These are phyloP conservation scores for Tragelaphus oryx DNA, from an alignment of 2,797 vertebrate species.

Conservation along the genomic window DNA sequence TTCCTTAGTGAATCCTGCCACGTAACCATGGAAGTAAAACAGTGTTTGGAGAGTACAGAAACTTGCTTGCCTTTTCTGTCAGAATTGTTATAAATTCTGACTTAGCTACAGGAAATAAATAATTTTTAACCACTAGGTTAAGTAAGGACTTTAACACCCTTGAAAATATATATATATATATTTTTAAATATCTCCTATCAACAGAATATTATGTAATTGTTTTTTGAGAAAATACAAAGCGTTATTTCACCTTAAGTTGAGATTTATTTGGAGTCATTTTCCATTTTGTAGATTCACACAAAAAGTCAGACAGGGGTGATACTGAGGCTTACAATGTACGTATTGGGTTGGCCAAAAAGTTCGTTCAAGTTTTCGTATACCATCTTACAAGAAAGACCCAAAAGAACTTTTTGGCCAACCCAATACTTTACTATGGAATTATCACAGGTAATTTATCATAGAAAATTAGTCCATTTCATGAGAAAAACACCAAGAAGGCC, in stretches of 20 bases:
- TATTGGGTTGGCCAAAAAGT: neutral
- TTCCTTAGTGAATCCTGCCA: slow-evolving; percentile 39
- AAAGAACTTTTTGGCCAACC: neutral
- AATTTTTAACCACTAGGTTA: slow-evolving; percentile 55
- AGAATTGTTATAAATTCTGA: slow-evolving; percentile 57
- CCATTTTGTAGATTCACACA: slow-evolving; percentile 1
- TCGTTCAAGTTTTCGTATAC: neutral
- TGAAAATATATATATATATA: neutral
- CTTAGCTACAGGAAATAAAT: slow-evolving; percentile 52
- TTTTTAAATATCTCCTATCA: slow-evolving; percentile 15
- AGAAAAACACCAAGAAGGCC: neutral
- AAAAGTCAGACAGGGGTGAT: neutral
- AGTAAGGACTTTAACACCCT: slow-evolving; percentile 44
- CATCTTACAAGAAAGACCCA: neutral
- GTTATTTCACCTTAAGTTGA: slow-evolving; percentile 36
- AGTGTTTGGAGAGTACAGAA: slow-evolving; percentile 55
- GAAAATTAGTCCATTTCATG: neutral
- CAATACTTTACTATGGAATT: neutral
- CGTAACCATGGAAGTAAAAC: slow-evolving; percentile 56
- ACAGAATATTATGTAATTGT: slow-evolving; percentile 28
- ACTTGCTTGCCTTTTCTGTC: slow-evolving; percentile 59
- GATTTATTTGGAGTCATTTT: slow-evolving; percentile 51
- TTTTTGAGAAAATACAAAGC: slow-evolving; percentile 35
- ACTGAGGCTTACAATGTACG: neutral
- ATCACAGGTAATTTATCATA: neutral